phyloP scores from a whole-genome alignment of 30 jellyfish, hydroid and myxozoan species.

The Cassiopea xamachana region DNA sequence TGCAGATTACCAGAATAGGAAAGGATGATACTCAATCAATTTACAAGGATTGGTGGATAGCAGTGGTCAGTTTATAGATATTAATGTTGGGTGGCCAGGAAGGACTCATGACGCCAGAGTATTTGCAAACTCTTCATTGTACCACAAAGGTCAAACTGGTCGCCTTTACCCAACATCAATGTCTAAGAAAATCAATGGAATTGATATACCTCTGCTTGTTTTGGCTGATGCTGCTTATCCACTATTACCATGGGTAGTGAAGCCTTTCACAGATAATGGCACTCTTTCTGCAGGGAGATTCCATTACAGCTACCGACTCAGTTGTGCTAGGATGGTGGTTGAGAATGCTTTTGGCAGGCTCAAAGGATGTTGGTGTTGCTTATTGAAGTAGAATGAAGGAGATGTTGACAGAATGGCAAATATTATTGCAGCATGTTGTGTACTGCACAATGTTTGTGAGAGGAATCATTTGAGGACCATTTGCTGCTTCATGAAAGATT shows the following conservation, averaged over 20 bases:
- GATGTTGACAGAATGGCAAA: slow-evolving; percentile 12
- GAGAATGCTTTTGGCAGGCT: slow-evolving; percentile 2
- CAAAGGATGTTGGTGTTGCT: slow-evolving; percentile 41
- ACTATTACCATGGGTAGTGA: slow-evolving; percentile 25
- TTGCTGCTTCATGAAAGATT: neutral
- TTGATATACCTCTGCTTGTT: slow-evolving; percentile 9
- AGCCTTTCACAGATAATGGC: slow-evolving; percentile 45
- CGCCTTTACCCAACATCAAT: slow-evolving; percentile 1
- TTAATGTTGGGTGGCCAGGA: slow-evolving; percentile 63
- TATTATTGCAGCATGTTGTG: slow-evolving; percentile 36
- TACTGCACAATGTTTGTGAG: slow-evolving; percentile 28
- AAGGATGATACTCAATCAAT: slow-evolving; percentile 52
- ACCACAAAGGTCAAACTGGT: slow-evolving; percentile 19
- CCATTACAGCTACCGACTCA: slow-evolving; percentile 20
- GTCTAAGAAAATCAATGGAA: slow-evolving; percentile 34
- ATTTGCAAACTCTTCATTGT: slow-evolving; percentile 33
- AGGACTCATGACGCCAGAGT: slow-evolving; percentile 51
- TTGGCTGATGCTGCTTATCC: slow-evolving; percentile 65
- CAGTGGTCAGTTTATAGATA: slow-evolving; percentile 38
- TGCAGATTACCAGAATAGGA: slow-evolving; percentile 52
- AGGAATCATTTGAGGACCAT: slow-evolving; percentile 10
- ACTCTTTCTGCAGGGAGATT: slow-evolving; percentile 10
- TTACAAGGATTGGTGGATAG: slow-evolving; percentile 46
- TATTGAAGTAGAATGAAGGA: slow-evolving; percentile 23
- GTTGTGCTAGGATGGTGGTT: slow-evolving; percentile 11